These are phyloP conservation scores for Drosophila sucinea DNA, from an alignment of 1,140 invertebrate genomes.

Conservation along the genomic window DNA sequence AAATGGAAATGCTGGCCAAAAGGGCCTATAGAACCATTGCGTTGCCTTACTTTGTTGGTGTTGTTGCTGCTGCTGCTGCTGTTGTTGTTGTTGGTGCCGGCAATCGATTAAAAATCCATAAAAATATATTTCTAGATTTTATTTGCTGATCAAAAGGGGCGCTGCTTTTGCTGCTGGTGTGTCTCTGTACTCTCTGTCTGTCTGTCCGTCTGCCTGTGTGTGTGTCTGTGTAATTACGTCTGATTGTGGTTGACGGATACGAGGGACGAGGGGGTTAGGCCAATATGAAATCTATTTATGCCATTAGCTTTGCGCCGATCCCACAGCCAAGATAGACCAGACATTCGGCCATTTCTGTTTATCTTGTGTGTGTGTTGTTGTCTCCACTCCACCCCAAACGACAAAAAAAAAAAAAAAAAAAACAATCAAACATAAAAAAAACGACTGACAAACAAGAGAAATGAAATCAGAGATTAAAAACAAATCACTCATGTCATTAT, in stretches of 20 bases:
- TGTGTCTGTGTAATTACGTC: slow-evolving; percentile 68
- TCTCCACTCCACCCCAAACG: not conserved
- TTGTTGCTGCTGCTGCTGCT: not conserved
- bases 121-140: slow-evolving; percentile 82
- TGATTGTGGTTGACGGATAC: slow-evolving; percentile 14
- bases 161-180: not conserved
- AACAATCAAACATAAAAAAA: slow-evolving; percentile 74
- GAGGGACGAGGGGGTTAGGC: slow-evolving; percentile 2
- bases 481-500: slow-evolving; percentile 73
- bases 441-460: slow-evolving; percentile 45
- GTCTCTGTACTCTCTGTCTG: slow-evolving; percentile 15
- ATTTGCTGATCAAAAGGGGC: slow-evolving; percentile 69
- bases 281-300: slow-evolving; percentile 81
- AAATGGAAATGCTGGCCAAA: slow-evolving; percentile 34
- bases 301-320: slow-evolving; percentile 78
- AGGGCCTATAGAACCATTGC: slow-evolving; percentile 25
- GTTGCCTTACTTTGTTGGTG: not conserved
- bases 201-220: slow-evolving; percentile 19
- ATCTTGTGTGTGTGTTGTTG: slow-evolving; percentile 51
- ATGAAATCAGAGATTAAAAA: slow-evolving; percentile 76
- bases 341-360: slow-evolving; percentile 58
- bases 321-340: slow-evolving; percentile 54
- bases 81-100: slow-evolving; percentile 27
- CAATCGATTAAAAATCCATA: slow-evolving; percentile 82
- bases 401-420: slow-evolving; percentile 50